These are phyloP conservation scores for Condylostylus longicornis DNA, from an alignment of 1,140 invertebrate genomes.

Conservation along the genomic window DNA sequence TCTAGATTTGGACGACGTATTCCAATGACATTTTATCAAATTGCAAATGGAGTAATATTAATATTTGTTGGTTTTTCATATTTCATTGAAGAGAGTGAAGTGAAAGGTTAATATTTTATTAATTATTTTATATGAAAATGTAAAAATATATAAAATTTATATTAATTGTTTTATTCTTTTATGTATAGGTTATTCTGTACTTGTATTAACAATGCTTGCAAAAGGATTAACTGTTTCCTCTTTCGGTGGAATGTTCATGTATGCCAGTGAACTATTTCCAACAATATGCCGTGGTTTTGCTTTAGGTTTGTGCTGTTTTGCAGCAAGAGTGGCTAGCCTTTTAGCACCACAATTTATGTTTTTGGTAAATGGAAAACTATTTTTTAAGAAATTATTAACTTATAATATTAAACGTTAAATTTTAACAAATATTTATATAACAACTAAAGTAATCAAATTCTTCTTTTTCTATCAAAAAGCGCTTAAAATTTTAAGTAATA, in stretches of 20 bases:
- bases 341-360: background rate
- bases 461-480: no score
- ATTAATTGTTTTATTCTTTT: background rate
- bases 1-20: background rate
- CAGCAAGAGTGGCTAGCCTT: background rate
- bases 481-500: no score
- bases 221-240: background rate
- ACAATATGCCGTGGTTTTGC: background rate
- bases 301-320: background rate
- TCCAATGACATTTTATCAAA: background rate
- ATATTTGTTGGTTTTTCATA: background rate
- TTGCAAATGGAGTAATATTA: background rate
- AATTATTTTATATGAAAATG: background rate
- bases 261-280: constrained; percentile 1
- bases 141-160: background rate
- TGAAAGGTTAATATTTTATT: background rate
- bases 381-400: no score
- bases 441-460: no score
- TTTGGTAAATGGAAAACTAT: constrained; percentile 2
- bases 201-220: background rate
- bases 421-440: no score
- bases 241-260: background rate
- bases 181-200: background rate
- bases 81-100: background rate
- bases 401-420: no score